phyloP scores from a whole-genome alignment of 2,888 invertebrate species.

The Thalpophila matura region DNA sequence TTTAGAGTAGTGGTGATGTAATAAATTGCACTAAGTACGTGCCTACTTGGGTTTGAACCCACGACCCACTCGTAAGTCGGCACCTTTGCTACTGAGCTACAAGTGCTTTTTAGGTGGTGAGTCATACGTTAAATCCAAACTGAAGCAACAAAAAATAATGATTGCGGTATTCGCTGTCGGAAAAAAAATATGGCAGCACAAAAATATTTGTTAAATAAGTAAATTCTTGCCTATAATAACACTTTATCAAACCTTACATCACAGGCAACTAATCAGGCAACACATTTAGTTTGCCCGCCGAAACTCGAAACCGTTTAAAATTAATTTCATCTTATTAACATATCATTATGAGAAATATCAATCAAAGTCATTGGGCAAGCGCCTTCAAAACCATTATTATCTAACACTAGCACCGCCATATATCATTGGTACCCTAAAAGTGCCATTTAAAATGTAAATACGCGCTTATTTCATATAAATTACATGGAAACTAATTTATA shows the following conservation, averaged over 20 bases:
- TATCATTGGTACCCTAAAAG: slow-evolving; percentile 53
- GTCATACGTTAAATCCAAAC: too few relatives aligned
- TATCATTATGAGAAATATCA: slow-evolving; percentile 53
- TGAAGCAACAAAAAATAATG: not conserved
- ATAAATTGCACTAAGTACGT: too few relatives aligned
- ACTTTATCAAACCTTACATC: slow-evolving; percentile 51
- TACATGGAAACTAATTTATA: slow-evolving; percentile 56
- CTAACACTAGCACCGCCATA: slow-evolving; percentile 31
- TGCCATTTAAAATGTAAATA: slow-evolving; percentile 61
- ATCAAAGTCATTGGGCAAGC: slow-evolving; percentile 55
- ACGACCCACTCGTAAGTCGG: too few relatives aligned
- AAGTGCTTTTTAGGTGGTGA: too few relatives aligned
- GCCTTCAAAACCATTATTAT: slow-evolving; percentile 43
- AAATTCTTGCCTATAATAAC: slow-evolving; percentile 35
- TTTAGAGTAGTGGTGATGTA: too few relatives aligned
- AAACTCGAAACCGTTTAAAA: slow-evolving; percentile 46
- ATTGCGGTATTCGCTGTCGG: not conserved
- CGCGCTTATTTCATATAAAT: slow-evolving; percentile 47
- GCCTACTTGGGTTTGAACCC: too few relatives aligned
- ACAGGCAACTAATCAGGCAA: slow-evolving; percentile 31
- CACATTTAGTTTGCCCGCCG: slow-evolving; percentile 36
- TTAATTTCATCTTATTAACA: slow-evolving; percentile 57
- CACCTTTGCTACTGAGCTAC: too few relatives aligned
- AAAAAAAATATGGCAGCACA: not conserved
- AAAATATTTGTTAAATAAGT: not conserved